Conservation (phyloP, 37 sponge, comb jelly and placozoan genomes). For the Beroe forskalii region DNA sequence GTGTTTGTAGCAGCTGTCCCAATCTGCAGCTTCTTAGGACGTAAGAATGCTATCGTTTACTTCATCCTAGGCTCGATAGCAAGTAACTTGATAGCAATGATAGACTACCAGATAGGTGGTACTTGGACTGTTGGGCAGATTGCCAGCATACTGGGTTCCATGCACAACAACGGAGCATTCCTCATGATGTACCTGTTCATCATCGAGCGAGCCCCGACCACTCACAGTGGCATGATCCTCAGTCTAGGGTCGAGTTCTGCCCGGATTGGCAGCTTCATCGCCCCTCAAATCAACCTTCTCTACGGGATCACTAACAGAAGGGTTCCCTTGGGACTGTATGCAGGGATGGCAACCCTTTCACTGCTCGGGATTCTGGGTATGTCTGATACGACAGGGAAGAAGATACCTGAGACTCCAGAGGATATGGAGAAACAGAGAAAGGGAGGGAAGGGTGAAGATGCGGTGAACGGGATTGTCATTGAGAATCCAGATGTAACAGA, state of each 20-base stretch:
- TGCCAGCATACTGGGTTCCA: background rate
- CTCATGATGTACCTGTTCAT: slow-evolving; percentile 17
- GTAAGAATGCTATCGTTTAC: background rate
- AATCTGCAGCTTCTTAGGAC: background rate
- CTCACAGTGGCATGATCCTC: slow-evolving; percentile 21
- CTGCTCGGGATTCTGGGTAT: background rate
- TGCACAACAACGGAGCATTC: background rate
- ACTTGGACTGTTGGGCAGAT: background rate
- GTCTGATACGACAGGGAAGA: background rate
- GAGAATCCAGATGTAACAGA: too few species aligned
- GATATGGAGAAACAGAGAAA: background rate
- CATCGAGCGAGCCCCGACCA: slow-evolving; percentile 4
- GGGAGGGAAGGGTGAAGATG: background rate
- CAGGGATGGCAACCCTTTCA: background rate
- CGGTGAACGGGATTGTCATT: background rate
- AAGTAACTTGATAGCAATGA: background rate
- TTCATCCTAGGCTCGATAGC: background rate
- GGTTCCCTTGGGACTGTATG: background rate
- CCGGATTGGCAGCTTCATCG: background rate
- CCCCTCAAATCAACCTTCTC: background rate
- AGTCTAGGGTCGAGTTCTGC: background rate
- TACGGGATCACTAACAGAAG: slow-evolving; percentile 22
- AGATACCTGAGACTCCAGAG: background rate
- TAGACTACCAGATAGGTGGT: background rate
- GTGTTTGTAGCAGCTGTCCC: background rate